Base-by-base conservation (phyloP, 2,888 invertebrate species). In the Nemurella pictetii region DNA sequence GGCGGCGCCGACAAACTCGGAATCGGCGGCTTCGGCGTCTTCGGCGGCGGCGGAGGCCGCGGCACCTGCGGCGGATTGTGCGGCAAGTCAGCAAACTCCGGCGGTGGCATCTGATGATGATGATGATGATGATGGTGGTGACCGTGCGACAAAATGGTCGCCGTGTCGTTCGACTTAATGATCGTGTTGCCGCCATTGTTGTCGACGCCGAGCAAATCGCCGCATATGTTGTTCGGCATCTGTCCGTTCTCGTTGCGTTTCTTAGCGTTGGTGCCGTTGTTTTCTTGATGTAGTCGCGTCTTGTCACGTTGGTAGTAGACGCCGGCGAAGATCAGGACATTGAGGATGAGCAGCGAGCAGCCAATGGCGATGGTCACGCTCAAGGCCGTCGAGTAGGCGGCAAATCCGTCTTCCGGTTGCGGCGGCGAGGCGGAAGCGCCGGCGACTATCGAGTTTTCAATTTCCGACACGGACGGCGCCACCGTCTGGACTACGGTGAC, bases 361-460 rank as follows among this genome's bases (percentile, higher is more conserved):
- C 98, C 98, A 87, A 98, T 97, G 81, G 98, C 98, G 88, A 98
- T 97, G 26, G 97, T 98, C 0, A 97, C 97, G 90, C 97, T 97
- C 20, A 98, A 91, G 0, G 97, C 97, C 2, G 97, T 97, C 0
- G 96, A 96, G 89, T 97, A 97, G 0, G 96, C 96, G 0, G 97
- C 96, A 88, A 97, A 97, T 0, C 96, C 96, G 87, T 96, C 96
- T 89, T 96, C 96, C 0, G 85, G 85, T 80, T 87, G 87, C 12
- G 86, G 85, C 73, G 87, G 85, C 81, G 87, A 85, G 72, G 85
- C 88, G n/a, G 86, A 85, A 26, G 85, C 85, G 15, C 84, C 84
- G 83, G 28, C 87, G 80, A 85, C 86, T 29, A 74, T 83, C 78
- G 84, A 83, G 84, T 84, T 84, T 84, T 83, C 84, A 35, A 84